Evolutionary conservation across 1,140 invertebrate species (phyloP).

Genomic region (Intoshia linei): DNA sequence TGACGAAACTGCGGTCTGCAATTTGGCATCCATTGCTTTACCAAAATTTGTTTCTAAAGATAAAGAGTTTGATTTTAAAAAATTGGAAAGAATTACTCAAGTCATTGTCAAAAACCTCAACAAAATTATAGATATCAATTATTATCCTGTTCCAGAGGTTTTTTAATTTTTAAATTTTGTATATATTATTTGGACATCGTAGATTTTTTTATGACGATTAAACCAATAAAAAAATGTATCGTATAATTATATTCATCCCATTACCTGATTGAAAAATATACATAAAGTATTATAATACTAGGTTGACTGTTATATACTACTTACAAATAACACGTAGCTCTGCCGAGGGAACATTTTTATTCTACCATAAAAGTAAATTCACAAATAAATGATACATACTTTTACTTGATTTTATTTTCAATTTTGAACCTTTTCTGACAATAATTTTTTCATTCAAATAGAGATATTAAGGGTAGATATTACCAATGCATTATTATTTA

Average conservation of each 20-base stretch:
- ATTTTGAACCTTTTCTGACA: not conserved
- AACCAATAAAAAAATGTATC: too few relatives aligned
- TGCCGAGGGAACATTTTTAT: too few relatives aligned
- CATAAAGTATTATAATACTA: too few relatives aligned
- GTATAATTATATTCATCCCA: too few relatives aligned
- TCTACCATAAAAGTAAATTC: too few relatives aligned
- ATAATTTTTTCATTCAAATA: slow-evolving; percentile 1
- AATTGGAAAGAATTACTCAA: slow-evolving; percentile 54
- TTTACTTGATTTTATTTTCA: not conserved
- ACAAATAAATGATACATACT: too few relatives aligned
- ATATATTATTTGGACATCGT: not conserved
- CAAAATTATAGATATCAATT: slow-evolving; percentile 85
- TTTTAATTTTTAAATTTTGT: too few relatives aligned
- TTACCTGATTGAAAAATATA: too few relatives aligned
- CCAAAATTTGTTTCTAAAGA: slow-evolving; percentile 53
- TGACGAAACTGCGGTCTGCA: slow-evolving; percentile 84
- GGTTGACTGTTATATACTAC: too few relatives aligned
- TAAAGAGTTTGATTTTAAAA: slow-evolving; percentile 47
- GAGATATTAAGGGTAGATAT: not conserved
- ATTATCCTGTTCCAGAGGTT: slow-evolving; percentile 67
- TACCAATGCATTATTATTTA: not conserved
- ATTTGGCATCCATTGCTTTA: slow-evolving; percentile 81
- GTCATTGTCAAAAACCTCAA: slow-evolving; percentile 64
- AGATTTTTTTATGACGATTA: too few relatives aligned
- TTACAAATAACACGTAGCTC: too few relatives aligned